Conservation (phyloP, 2,888 invertebrate genomes). For the Smittia sp. region DNA sequence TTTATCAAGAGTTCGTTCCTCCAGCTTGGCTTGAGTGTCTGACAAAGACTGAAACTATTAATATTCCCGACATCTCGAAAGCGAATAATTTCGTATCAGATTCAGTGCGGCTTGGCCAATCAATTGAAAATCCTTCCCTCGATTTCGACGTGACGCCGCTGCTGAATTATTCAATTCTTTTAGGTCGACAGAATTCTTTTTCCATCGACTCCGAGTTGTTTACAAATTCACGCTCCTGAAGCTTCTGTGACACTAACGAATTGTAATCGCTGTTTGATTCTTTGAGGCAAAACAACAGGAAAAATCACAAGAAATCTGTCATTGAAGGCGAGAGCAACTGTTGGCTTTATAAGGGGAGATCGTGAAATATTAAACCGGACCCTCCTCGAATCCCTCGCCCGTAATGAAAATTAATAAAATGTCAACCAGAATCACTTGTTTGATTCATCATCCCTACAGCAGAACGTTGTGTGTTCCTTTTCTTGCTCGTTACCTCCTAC, state of each 20-base stretch:
- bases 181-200: background rate
- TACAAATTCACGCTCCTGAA: background rate
- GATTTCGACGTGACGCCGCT: too few relatives aligned
- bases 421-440: slow-evolving; percentile 41
- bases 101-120: too few relatives aligned
- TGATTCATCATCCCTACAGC: slow-evolving; percentile 37
- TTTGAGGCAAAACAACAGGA: background rate
- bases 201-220: background rate
- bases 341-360: background rate
- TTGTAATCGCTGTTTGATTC: slow-evolving; percentile 10
- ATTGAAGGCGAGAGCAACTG: background rate
- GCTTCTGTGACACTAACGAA: background rate
- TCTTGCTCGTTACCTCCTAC: slow-evolving; percentile 4
- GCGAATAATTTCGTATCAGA: too few relatives aligned
- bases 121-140: too few relatives aligned
- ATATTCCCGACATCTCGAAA: background rate
- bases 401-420: slow-evolving; percentile 40
- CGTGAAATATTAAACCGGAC: slow-evolving; percentile 4
- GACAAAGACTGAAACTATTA: too few relatives aligned
- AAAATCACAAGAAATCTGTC: background rate
- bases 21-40: background rate
- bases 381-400: slow-evolving; percentile 13
- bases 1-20: background rate
- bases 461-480: slow-evolving; percentile 12
- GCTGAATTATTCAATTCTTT: too few relatives aligned